phyloP scores from a whole-genome alignment of 2,888 invertebrate genomes.

The Amphipoea oculea region DNA sequence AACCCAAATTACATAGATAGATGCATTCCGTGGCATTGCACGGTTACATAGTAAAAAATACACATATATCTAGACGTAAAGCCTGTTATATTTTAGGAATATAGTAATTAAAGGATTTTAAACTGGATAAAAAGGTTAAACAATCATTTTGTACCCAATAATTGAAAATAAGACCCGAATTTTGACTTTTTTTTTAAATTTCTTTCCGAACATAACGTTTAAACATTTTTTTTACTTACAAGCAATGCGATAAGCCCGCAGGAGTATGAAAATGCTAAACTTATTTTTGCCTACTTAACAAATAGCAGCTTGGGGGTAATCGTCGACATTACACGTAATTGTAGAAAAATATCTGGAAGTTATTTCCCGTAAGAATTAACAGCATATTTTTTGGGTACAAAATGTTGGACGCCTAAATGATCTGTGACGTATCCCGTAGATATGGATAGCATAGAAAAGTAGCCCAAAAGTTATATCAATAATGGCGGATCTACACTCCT shows the following conservation, averaged over 20 bases:
- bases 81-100: conserved; percentile 30
- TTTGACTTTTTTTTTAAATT: too few species aligned
- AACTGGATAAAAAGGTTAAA: conserved; percentile 12
- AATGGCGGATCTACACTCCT: conserved; percentile 1
- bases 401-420: conserved; percentile 11
- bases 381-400: conserved; percentile 20
- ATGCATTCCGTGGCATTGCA: conserved; percentile 45
- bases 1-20: conserved; percentile 58
- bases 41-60: conserved; percentile 46
- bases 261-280: neutral
- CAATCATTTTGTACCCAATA: conserved; percentile 27
- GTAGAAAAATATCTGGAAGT: neutral
- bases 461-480: conserved; percentile 37
- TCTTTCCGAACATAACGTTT: neutral
- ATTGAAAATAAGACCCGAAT: neutral
- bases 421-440: conserved; percentile 35
- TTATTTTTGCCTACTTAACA: neutral
- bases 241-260: neutral
- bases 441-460: conserved; percentile 29
- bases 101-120: conserved; percentile 20
- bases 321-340: neutral
- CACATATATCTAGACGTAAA: conserved; percentile 42
- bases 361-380: neutral
- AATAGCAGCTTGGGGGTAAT: neutral
- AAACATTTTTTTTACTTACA: neutral